A percentile compares a stretch with the other conserved stretches of the same genome.
These are phyloP conservation scores for Pollenia angustigena DNA, from an alignment of 2,888 invertebrate genomes.

Conservation along the genomic window DNA sequence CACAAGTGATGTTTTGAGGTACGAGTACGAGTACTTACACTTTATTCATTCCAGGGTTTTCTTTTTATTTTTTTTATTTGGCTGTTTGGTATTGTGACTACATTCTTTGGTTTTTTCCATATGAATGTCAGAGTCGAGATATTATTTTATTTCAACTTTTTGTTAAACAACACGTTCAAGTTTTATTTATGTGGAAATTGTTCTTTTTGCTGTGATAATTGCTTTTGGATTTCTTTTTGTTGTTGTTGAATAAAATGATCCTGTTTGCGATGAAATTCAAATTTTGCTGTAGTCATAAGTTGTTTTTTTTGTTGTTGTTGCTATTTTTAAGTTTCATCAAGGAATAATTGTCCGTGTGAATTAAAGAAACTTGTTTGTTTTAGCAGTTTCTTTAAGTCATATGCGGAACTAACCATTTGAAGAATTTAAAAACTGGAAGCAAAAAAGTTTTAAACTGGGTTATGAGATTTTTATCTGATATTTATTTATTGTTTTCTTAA, in stretches of 20 bases:
- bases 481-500: too few species aligned
- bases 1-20: slow-evolving; percentile 18
- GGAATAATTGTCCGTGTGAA: slow-evolving; percentile 56
- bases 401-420: too few species aligned
- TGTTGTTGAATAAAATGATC: slow-evolving; percentile 30
- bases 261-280: slow-evolving; percentile 43
- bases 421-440: too few species aligned
- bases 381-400: neutral
- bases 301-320: neutral
- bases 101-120: slow-evolving; percentile 18
- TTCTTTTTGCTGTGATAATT: slow-evolving; percentile 9
- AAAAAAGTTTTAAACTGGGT: too few species aligned
- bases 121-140: slow-evolving; percentile 15
- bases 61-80: slow-evolving; percentile 26
- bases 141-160: slow-evolving; percentile 37
- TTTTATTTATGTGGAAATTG: slow-evolving; percentile 8
- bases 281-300: slow-evolving; percentile 31
- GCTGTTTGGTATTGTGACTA: slow-evolving; percentile 9
- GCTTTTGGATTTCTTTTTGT: slow-evolving; percentile 19
- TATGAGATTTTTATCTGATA: too few species aligned
- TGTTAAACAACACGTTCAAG: slow-evolving; percentile 49
- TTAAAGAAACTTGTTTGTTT: slow-evolving; percentile 54
- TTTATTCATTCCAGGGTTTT: slow-evolving; percentile 42
- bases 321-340: neutral
- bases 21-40: slow-evolving; percentile 35